Percentiles rank a stretch among this genome's conserved stretches.
Evolutionary conservation across 2,113 vertebrate species (phyloP).

Genomic region (Antigone vipio): DNA sequence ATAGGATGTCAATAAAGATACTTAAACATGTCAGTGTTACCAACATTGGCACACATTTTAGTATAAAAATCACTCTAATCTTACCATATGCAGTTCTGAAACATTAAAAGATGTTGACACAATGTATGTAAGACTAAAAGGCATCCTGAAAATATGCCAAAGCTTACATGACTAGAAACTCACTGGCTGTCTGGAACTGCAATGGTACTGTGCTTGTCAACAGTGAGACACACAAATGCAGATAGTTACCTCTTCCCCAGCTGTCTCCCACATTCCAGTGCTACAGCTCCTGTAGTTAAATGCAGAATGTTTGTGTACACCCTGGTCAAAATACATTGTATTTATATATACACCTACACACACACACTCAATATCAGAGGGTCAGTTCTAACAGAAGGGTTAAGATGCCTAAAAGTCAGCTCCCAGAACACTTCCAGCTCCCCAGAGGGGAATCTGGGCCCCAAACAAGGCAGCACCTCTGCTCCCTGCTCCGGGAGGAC

Average conservation of each 20-base stretch:
- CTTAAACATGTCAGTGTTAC: background rate
- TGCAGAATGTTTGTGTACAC: background rate
- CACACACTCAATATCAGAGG: background rate
- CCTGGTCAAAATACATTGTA: background rate
- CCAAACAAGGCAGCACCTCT: background rate
- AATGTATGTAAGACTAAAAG: background rate
- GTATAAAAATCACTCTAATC: background rate
- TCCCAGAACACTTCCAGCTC: background rate
- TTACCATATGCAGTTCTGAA: background rate
- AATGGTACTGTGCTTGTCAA: background rate
- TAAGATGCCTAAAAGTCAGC: background rate
- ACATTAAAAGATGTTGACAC: background rate
- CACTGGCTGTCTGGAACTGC: background rate
- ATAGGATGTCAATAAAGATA: constrained; percentile 1
- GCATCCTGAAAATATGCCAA: background rate
- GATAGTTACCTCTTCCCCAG: background rate
- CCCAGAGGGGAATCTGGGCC: rapidly evolving
- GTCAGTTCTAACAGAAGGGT: background rate
- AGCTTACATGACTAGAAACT: background rate
- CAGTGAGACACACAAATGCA: background rate
- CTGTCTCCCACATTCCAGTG: background rate
- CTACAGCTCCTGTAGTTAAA: background rate
- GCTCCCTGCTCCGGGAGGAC: background rate
- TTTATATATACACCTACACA: background rate
- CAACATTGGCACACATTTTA: background rate